These are phyloP conservation scores for Lasioglossum calceatum DNA, from an alignment of 2,888 invertebrate species.

Conservation along the genomic window DNA sequence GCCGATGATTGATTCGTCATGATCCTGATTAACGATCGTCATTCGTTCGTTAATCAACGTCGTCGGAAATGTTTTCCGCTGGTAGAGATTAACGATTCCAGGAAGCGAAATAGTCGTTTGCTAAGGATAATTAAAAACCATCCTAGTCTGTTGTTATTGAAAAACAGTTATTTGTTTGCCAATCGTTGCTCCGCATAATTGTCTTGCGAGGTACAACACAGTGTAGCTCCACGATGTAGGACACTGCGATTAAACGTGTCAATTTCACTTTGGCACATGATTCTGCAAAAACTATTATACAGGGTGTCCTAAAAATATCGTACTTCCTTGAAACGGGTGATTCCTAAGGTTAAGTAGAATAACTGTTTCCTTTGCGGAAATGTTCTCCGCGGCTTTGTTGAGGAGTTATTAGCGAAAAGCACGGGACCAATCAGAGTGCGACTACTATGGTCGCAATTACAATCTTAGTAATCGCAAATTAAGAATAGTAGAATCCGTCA, in stretches of 20 bases:
- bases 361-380: no score
- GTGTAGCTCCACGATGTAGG: background rate
- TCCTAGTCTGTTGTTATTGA: background rate
- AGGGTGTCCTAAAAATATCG: no score
- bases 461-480: no score
- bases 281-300: no score
- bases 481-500: no score
- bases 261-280: no score
- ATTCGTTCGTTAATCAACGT: constrained; percentile 47
- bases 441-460: no score
- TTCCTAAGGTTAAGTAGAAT: no score
- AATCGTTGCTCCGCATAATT: background rate
- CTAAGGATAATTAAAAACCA: background rate
- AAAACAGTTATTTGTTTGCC: background rate
- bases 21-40: constrained; percentile 48
- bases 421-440: no score
- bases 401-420: no score
- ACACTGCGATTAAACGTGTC: background rate
- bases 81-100: constrained; percentile 18
- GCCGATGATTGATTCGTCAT: constrained; percentile 44
- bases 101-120: background rate
- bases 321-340: no score
- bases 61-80: constrained; percentile 6
- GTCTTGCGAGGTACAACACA: background rate
- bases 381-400: no score